phyloP scores from a whole-genome alignment of 2,888 invertebrate species.

The Chelonus formosanus region DNA sequence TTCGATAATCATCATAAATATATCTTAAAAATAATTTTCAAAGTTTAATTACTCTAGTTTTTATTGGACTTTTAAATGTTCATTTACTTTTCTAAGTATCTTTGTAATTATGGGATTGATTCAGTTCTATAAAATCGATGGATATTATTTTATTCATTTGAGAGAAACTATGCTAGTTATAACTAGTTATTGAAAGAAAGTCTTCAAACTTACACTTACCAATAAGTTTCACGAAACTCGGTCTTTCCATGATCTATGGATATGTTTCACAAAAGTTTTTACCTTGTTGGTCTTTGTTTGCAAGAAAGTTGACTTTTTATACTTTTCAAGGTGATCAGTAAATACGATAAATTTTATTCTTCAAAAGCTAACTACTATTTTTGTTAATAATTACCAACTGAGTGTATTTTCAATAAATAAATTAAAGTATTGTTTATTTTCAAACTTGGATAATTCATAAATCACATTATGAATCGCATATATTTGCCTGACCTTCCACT shows the following conservation, averaged over 20 bases:
- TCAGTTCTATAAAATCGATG: slow-evolving; percentile 3
- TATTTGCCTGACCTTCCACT: slow-evolving; percentile 22
- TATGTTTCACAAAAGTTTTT: slow-evolving; percentile 5
- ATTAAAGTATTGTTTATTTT: slow-evolving; percentile 17
- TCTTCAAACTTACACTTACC: slow-evolving; percentile 4
- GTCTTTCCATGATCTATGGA: slow-evolving; percentile 9
- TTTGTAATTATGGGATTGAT: neutral
- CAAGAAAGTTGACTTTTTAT: slow-evolving; percentile 1
- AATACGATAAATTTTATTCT: no score
- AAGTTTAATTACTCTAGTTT: no score
- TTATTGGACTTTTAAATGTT: no score
- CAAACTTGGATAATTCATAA: slow-evolving; percentile 22
- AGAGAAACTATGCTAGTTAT: slow-evolving; percentile 3
- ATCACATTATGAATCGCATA: slow-evolving; percentile 29
- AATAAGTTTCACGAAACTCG: slow-evolving; percentile 7
- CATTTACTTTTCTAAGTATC: neutral
- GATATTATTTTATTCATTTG: slow-evolving; percentile 9
- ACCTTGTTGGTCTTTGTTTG: neutral
- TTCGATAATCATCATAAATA: no score
- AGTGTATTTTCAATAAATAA: neutral
- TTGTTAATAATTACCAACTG: neutral
- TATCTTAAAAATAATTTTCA: no score
- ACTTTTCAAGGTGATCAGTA: neutral
- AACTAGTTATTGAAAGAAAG: slow-evolving; percentile 14
- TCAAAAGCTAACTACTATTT: neutral